Evolutionary conservation across 2,113 vertebrate genomes (phyloP).

Genomic region (Amphilophus citrinellus): DNA sequence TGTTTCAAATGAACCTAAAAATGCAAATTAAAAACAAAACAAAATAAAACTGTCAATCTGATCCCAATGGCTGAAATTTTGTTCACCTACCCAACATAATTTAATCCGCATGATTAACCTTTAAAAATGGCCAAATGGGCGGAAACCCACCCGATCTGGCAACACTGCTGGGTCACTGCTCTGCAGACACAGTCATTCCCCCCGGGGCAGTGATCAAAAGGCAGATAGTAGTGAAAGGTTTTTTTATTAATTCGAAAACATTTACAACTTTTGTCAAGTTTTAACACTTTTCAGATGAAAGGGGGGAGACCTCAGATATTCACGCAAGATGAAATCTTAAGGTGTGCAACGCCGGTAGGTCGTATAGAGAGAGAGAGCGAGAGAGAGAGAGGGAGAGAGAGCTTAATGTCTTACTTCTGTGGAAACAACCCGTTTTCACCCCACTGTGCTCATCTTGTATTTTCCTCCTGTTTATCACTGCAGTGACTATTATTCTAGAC

Average conservation of each 20-base stretch:
- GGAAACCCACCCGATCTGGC: not conserved
- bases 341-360: constrained; percentile 50
- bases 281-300: not conserved
- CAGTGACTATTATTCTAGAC: no score
- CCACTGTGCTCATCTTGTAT: no score
- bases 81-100: not conserved
- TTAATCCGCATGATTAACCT: not conserved
- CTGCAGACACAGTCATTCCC: constrained; percentile 43
- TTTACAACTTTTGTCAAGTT: not conserved
- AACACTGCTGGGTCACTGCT: constrained; percentile 41
- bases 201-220: constrained; percentile 32
- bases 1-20: not conserved
- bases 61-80: not conserved
- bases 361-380: not conserved
- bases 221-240: not conserved
- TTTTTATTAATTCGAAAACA: not conserved
- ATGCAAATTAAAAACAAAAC: not conserved
- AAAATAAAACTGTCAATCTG: not conserved
- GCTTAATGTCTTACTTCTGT: not conserved
- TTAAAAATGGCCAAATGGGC: not conserved
- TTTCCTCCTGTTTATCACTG: no score
- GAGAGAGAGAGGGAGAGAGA: no score
- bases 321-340: constrained; percentile 31
- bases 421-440: not conserved
- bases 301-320: not conserved